Base-by-base conservation (phyloP, 2,113 vertebrate species). In the Oryzias celebensis region DNA sequence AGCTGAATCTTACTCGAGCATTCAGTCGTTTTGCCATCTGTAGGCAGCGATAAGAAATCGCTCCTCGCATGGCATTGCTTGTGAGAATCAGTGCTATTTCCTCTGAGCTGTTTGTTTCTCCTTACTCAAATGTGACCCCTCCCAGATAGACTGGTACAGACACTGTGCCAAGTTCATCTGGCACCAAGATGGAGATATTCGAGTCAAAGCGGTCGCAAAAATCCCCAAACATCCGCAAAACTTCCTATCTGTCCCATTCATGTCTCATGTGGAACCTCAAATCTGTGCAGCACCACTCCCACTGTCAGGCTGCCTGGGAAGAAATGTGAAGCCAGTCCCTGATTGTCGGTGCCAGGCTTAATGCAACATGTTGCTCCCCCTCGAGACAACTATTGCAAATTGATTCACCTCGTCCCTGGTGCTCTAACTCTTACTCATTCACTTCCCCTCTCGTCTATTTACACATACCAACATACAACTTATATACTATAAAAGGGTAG, bases 251-350 rank as follows among this genome's bases (percentile, higher is more conserved):
- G 54, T 22, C 60, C 62, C 52, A 17, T 52, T 67, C 7, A 23
- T 36, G 28, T 65, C 53, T 62, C 66, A 41, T 65, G 52, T 12
- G 68, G 56, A 58, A 78, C 80, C 50, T 70, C 22, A 83, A 77
- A 80, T 71, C 61, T 62, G 62, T 66, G 52, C 70, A 71, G 50
- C 41, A 73, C 73, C 78, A 62, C 74, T 80, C 71, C 77, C 65
- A 68, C 73, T 51, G 68, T 28, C 43, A 69, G 68, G 69, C 77
- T 70, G 59, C 50, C 69, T 55, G 51, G 49, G 63, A 65, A 71
- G 63, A 81, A 79, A 75, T 76, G 71, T 61, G 73, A 75, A 59
- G 49, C 64, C 44, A 78, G 75, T 80, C 82, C 51, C 77, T 82
- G 12, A 53, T 68, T 63, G 61, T 26, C 26, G 43, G 14, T 64